These are phyloP conservation scores for Boloria euphrosyne DNA, from an alignment of 2,888 invertebrate genomes.

Conservation along the genomic window DNA sequence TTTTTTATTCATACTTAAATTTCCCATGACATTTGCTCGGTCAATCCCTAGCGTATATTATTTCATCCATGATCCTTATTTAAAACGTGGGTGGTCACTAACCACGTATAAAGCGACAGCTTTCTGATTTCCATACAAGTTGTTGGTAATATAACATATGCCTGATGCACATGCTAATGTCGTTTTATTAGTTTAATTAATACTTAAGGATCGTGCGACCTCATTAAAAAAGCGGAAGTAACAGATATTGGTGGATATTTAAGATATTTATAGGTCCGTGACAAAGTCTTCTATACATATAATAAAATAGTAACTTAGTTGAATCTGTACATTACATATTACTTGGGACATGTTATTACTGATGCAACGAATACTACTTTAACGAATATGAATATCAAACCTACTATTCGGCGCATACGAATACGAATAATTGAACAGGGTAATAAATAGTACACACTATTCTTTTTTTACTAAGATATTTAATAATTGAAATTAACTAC, in stretches of 20 bases:
- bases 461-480: too few species aligned
- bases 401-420: too few species aligned
- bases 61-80: constrained; percentile 14
- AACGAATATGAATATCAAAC: too few species aligned
- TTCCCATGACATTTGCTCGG: not conserved
- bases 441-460: too few species aligned
- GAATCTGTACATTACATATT: too few species aligned
- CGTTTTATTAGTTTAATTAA: not conserved
- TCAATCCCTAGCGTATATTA: constrained; percentile 15
- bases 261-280: too few species aligned
- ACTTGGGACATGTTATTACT: too few species aligned
- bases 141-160: not conserved
- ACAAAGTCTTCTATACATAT: too few species aligned
- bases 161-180: constrained; percentile 3
- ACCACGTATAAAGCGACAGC: constrained; percentile 15
- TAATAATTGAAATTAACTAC: too few species aligned
- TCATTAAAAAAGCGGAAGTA: not conserved
- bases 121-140: constrained; percentile 22
- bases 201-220: not conserved
- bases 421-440: too few species aligned
- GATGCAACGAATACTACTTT: too few species aligned
- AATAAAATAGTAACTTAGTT: too few species aligned
- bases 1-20: not conserved
- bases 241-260: not conserved
- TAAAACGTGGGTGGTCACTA: constrained; percentile 15